phyloP scores from a whole-genome alignment of 2,797 vertebrate species.

The Apogon hyalosoma region DNA sequence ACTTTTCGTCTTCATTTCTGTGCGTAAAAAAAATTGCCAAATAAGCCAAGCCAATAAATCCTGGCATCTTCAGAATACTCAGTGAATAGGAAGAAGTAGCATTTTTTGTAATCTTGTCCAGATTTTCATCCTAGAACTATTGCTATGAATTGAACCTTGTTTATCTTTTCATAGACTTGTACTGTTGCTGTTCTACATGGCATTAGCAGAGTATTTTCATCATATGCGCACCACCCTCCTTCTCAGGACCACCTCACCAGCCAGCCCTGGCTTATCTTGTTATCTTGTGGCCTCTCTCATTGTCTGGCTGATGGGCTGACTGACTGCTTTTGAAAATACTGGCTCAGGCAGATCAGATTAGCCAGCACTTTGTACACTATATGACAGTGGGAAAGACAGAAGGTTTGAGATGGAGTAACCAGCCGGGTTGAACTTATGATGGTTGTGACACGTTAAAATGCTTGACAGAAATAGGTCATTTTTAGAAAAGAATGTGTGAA shows the following conservation, averaged over 20 bases:
- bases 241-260: slow-evolving; percentile 45
- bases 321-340: slow-evolving; percentile 60
- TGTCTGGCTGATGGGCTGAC: slow-evolving; percentile 66
- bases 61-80: slow-evolving; percentile 22
- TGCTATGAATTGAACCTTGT: background rate
- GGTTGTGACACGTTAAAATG: slow-evolving; percentile 23
- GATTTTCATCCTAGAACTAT: background rate
- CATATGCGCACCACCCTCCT: slow-evolving; percentile 12
- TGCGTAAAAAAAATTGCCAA: slow-evolving; percentile 8
- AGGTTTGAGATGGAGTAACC: slow-evolving; percentile 26
- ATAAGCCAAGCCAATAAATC: slow-evolving; percentile 30
- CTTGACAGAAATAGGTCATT: slow-evolving; percentile 5
- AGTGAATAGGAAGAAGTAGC: background rate
- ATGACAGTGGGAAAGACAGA: slow-evolving; percentile 42
- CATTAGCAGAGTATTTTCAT: slow-evolving; percentile 35
- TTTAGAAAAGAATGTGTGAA: background rate
- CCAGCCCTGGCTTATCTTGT: slow-evolving; percentile 61
- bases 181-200: slow-evolving; percentile 6
- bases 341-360: slow-evolving; percentile 67
- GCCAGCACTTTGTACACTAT: slow-evolving; percentile 49
- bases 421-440: slow-evolving; percentile 14
- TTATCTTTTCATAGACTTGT: background rate
- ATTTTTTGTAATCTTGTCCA: slow-evolving; percentile 4
- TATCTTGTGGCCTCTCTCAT: slow-evolving; percentile 64
- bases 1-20: slow-evolving; percentile 2